Evolutionary conservation across 2,113 vertebrate genomes (phyloP).

Genomic region (Danionella cerebrum): DNA sequence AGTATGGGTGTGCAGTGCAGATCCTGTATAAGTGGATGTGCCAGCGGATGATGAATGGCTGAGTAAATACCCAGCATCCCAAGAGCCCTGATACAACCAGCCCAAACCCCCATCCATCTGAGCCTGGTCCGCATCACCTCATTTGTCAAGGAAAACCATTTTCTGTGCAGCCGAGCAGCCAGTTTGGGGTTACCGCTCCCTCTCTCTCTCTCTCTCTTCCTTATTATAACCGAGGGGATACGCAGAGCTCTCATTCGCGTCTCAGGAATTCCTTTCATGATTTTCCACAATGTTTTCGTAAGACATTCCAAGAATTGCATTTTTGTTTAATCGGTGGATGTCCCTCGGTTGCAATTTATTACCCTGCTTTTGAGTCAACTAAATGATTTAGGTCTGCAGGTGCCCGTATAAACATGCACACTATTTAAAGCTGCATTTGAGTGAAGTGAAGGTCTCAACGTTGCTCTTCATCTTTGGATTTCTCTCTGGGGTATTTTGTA

Average conservation of each 20-base stretch:
- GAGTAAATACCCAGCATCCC: conserved; percentile 53
- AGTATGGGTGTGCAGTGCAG: conserved; percentile 49
- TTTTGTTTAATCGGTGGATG: conserved; percentile 1
- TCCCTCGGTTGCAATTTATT: not conserved
- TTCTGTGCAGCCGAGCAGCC: conserved; percentile 48
- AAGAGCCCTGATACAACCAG: conserved; percentile 48
- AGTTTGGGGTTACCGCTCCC: conserved; percentile 43
- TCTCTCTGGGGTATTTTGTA: too few relatives aligned
- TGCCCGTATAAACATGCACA: too few relatives aligned
- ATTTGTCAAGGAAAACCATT: conserved; percentile 57
- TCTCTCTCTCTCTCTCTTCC: too few relatives aligned
- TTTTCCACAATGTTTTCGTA: not conserved
- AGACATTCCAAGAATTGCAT: conserved; percentile 1
- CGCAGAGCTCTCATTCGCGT: not conserved
- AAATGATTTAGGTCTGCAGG: not conserved
- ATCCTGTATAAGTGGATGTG: conserved; percentile 46
- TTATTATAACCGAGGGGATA: conserved; percentile 16
- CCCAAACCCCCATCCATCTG: conserved; percentile 52
- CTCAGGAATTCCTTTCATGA: conserved; percentile 8
- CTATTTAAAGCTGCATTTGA: too few relatives aligned
- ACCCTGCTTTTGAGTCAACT: not conserved
- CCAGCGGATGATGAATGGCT: conserved; percentile 62
- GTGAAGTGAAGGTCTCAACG: too few relatives aligned
- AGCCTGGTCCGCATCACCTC: conserved; percentile 44
- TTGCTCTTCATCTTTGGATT: too few relatives aligned